A percentile compares a stretch with the other conserved stretches of the same genome.
Conservation (phyloP, 1,140 invertebrate species). For the Trachelipus rathkii region DNA sequence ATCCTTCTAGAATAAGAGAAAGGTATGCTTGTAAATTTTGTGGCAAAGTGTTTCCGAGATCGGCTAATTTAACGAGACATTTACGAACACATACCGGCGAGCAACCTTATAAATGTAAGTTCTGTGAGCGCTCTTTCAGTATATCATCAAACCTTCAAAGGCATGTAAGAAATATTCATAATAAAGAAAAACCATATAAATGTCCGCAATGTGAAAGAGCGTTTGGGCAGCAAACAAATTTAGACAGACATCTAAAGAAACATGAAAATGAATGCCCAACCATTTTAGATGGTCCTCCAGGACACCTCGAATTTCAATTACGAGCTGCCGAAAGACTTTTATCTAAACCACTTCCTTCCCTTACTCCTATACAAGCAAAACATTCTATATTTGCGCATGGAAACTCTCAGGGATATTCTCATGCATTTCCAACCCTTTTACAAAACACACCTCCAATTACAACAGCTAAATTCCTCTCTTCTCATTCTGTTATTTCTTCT, state of each 20-base stretch:
- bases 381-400: not conserved
- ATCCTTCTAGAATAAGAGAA: constrained; percentile 58
- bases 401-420: not conserved
- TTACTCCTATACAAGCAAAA: not conserved
- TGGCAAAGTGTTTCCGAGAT: constrained; percentile 91
- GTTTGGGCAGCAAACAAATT: constrained; percentile 97
- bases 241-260: constrained; percentile 94
- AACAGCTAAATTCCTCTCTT: not conserved
- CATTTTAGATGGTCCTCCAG: constrained; percentile 59
- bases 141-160: constrained; percentile 97
- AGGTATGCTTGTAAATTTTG: constrained; percentile 97
- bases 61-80: constrained; percentile 93
- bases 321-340: not conserved
- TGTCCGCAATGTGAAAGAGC: constrained; percentile 64
- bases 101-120: constrained; percentile 95
- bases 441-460: not conserved
- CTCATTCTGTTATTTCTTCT: not conserved
- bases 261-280: constrained; percentile 85
- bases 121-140: constrained; percentile 96
- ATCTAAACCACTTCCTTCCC: not conserved
- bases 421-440: not conserved
- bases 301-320: not conserved
- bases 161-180: constrained; percentile 98
- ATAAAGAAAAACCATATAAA: constrained; percentile 83
- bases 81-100: constrained; percentile 96